Evolutionary conservation across 2,113 vertebrate species (phyloP), one percentile per base, ranked within the genome.

Genomic region (Benitochromis conjunctus): DNA sequence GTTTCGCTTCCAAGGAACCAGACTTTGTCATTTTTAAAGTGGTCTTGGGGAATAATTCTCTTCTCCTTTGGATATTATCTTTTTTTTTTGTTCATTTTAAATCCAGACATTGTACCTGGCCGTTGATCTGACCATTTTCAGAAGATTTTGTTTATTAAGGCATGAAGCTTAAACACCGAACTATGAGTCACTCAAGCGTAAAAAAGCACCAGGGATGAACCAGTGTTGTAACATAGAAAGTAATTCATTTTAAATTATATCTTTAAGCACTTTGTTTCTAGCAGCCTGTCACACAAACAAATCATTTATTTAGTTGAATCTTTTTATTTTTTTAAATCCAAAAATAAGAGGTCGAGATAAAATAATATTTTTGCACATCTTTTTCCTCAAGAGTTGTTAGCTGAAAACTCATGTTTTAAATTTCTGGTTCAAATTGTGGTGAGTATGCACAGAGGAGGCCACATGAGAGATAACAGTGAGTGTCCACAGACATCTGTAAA

Each of bases 321-420:
- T 36, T 36, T 21, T 34, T 34, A 7, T 34, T 7, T 55, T 60
- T n/a, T n/a, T 18, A 7, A 60, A 60, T 62, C n/a, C 60, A 64
- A 64, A 64, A 64, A n/a, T 64, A 64, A 64, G 0, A 64, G 4
- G 21, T 64, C 38, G 0, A 64, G 34, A 64, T n/a, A 3, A 64
- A 64, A 64, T 64, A 13, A 3, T 64, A 38, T 64, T 8, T 64
- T 64, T 64, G 10, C 34, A 64, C 60, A 64, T 64, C 34, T 64
- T 64, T 38, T 38, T 64, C 60, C n/a, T 38, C 60, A 64, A 64
- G 34, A 38, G 60, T 38, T 38, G n/a, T 31, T 38, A 0, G 34
- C 60, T 0, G 18, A 13, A 64, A 38, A 0, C 10, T 38, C 0
- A 6, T 12, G 18, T 64, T 38, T 64, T 12, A 38, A 5, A 64